Evolutionary conservation across 2,888 invertebrate species (phyloP).

Genomic region (Oscheius sp.): DNA sequence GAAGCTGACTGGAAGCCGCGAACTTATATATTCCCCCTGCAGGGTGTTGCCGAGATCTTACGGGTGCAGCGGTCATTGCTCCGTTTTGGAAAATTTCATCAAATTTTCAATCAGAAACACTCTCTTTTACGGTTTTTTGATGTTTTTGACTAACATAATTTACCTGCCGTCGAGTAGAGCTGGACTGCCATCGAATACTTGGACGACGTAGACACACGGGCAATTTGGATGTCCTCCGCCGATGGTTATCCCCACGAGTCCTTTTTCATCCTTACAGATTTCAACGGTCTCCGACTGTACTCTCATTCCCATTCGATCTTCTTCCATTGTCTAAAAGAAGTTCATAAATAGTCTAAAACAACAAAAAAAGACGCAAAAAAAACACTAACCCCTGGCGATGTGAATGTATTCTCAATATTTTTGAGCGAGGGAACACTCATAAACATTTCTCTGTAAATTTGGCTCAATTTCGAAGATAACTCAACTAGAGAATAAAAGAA

Average conservation of each 20-base stretch:
- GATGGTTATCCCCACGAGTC: slow-evolving; percentile 95
- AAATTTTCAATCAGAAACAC: too few relatives aligned
- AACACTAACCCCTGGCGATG: neutral
- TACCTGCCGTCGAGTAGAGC: slow-evolving; percentile 91
- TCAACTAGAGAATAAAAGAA: neutral
- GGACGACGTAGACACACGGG: slow-evolving; percentile 97
- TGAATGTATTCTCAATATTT: neutral
- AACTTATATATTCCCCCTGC: too few relatives aligned
- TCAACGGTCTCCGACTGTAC: slow-evolving; percentile 76
- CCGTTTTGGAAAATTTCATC: too few relatives aligned
- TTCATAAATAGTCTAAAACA: neutral
- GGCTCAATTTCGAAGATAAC: neutral
- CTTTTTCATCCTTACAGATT: slow-evolving; percentile 89
- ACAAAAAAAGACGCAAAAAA: neutral
- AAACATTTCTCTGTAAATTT: slow-evolving; percentile 4
- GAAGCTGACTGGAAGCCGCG: too few relatives aligned
- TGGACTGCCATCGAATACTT: slow-evolving; percentile 94
- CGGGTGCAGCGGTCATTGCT: too few relatives aligned
- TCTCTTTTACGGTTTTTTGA: too few relatives aligned
- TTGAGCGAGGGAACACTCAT: slow-evolving; percentile 20
- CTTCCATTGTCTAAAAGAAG: slow-evolving; percentile 43
- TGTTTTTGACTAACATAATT: too few relatives aligned
- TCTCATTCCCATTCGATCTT: slow-evolving; percentile 58
- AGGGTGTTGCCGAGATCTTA: too few relatives aligned
- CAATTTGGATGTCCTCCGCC: slow-evolving; percentile 95